Base-by-base conservation (phyloP, 1,140 invertebrate species). In the Bathynomus jamesi region DNA sequence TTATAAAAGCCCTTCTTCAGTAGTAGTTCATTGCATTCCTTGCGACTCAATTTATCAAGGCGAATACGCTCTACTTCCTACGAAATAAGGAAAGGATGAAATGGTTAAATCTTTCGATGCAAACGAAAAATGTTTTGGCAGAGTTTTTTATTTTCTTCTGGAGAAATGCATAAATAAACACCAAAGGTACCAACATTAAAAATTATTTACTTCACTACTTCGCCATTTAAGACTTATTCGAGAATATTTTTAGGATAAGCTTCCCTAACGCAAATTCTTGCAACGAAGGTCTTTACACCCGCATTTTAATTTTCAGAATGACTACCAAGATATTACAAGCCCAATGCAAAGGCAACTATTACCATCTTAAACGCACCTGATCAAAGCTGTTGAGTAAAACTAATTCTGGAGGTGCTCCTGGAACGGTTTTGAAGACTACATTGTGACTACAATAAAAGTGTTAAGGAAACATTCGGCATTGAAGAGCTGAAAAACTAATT, bases 21-120 rank as follows among this genome's bases (percentile, higher is more conserved):
- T 10, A 91, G 75, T 3, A 91, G 79, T 21, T 89, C 82, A 80
- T 90, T 90, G 78, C 89, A 91, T 78, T 89, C 85, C n/a, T 87
- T 78, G 17, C 89, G 83, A 29, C 81, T 86, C 8, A 89, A 81
- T 11, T 84, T 81, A 1, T 84, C 83, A 17, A 91, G 80, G 60
- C 83, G 80, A 21, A 90, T 77, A 75, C 88, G 84, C 78, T 91
- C 87, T 3, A 90, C 78, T 80, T 88, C 87, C 83, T 85, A 70
- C 25, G 24, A 4, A 27, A 25, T 27, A 25, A 64, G 74, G 13
- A 62, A 60, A 29, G 46, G 46, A 70, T 31, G 8, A 0, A 3
- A 25, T 27, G 0, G 60, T 13, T 17, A 70, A 13, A 53, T 53
- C n/a, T 53, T 53, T 53, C 46, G n/a, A 53, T 11, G 46, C 24